phyloP scores from a whole-genome alignment of 2,113 vertebrate species.

The Serilophus lunatus region DNA sequence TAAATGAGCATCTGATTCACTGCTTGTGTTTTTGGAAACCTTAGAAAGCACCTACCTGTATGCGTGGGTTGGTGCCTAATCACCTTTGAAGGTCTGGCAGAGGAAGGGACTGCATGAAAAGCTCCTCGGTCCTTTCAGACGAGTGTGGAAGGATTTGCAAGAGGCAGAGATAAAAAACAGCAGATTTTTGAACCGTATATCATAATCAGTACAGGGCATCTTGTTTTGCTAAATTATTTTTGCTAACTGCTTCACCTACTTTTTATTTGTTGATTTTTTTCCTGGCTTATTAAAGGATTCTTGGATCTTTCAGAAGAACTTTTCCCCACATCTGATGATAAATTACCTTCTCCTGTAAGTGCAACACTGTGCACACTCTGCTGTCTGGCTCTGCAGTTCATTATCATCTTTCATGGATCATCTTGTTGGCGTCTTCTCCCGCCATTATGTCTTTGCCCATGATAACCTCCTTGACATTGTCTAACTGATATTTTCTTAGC shows the following conservation, averaged over 20 bases:
- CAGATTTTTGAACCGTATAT: neutral
- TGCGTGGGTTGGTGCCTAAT: slow-evolving; percentile 15
- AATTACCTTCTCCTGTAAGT: neutral
- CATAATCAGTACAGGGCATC: neutral
- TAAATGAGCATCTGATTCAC: neutral
- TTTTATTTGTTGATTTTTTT: neutral
- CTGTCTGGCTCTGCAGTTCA: neutral
- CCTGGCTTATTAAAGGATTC: neutral
- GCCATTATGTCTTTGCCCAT: neutral
- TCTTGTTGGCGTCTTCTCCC: neutral
- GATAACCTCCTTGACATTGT: slow-evolving; percentile 12
- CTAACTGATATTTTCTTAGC: neutral
- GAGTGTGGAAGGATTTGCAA: neutral
- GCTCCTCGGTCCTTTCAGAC: neutral
- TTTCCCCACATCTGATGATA: neutral
- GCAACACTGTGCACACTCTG: neutral
- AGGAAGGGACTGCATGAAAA: neutral
- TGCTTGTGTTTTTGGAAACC: neutral
- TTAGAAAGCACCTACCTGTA: neutral
- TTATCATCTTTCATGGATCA: slow-evolving; percentile 21
- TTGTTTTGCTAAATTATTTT: neutral
- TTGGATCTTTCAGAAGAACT: neutral
- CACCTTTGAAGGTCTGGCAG: neutral
- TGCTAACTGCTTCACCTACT: neutral
- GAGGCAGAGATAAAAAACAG: neutral